Percentiles rank a stretch among this genome's conserved stretches.
These are phyloP conservation scores for Heterodera filipjevi DNA, from an alignment of 2,888 invertebrate species.

Conservation along the genomic window DNA sequence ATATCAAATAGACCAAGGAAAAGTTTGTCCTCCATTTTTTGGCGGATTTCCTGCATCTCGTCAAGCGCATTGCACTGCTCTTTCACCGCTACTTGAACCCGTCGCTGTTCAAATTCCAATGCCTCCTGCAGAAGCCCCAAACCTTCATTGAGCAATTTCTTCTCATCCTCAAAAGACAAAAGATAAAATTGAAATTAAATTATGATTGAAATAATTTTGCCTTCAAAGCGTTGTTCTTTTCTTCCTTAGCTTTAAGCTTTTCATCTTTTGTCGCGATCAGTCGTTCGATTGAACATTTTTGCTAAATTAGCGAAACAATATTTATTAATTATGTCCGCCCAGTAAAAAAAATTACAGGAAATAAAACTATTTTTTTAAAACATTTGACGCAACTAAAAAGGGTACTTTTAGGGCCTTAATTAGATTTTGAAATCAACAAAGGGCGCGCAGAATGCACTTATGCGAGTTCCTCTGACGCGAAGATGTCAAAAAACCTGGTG, in stretches of 20 bases:
- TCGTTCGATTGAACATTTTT: not conserved
- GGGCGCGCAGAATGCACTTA: too few species aligned
- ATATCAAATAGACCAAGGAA: too few species aligned
- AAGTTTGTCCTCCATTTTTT: conserved; percentile 26
- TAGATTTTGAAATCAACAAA: too few species aligned
- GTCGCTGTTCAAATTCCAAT: conserved; percentile 17
- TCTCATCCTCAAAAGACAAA: not conserved
- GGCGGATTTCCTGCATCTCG: conserved; percentile 17
- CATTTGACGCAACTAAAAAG: too few species aligned
- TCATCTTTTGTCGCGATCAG: not conserved
- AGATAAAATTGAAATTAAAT: not conserved
- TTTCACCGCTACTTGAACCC: conserved; percentile 13
- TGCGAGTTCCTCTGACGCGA: too few species aligned
- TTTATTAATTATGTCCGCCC: too few species aligned
- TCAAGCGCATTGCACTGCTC: conserved; percentile 9
- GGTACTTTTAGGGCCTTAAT: too few species aligned
- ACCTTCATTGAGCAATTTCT: not conserved
- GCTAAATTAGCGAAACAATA: not conserved
- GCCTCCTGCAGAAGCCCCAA: not conserved
- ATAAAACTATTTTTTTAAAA: too few species aligned
- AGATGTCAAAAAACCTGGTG: too few species aligned
- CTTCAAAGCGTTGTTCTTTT: conserved; percentile 1
- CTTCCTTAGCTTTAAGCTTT: not conserved
- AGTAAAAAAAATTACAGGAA: too few species aligned
- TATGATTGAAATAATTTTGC: not conserved